Evolutionary conservation across 2,888 invertebrate genomes (phyloP).

Genomic region (Chrysomela aeneicollis): DNA sequence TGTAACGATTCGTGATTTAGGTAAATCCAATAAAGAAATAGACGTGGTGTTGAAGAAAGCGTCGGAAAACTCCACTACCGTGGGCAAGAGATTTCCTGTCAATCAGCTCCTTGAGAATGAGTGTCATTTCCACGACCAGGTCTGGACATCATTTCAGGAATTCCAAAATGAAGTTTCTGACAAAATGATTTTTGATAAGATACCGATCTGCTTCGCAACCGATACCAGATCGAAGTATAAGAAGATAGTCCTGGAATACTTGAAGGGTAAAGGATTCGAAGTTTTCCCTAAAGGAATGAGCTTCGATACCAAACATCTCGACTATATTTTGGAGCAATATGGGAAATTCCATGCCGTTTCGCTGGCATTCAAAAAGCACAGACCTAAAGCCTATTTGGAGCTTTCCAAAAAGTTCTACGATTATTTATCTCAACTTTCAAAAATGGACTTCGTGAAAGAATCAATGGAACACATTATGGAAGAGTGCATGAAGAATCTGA

Average conservation of each 20-base stretch:
- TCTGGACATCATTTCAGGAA: constrained; percentile 23
- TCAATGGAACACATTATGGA: background rate
- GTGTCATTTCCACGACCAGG: constrained; percentile 24
- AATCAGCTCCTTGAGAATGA: constrained; percentile 20
- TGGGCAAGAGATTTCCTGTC: too few species aligned
- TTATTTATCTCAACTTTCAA: too few species aligned
- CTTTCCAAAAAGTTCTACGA: background rate
- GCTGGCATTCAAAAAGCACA: constrained; percentile 36
- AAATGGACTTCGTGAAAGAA: too few species aligned
- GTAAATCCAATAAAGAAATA: background rate
- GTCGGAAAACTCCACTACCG: too few species aligned
- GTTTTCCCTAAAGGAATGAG: constrained; percentile 20
- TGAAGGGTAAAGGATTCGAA: constrained; percentile 18
- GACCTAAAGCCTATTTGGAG: constrained; percentile 30
- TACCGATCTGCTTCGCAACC: constrained; percentile 22
- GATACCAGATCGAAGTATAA: background rate
- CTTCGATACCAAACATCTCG: constrained; percentile 40
- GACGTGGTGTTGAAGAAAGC: constrained; percentile 28
- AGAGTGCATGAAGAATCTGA: background rate
- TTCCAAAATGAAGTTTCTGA: constrained; percentile 10
- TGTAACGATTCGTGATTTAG: too few species aligned
- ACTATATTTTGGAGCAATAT: constrained; percentile 37
- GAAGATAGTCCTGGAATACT: too few species aligned
- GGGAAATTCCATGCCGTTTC: constrained; percentile 43
- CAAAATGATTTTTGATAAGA: background rate